Percentiles rank a stretch among this genome's conserved stretches.
Evolutionary conservation across 1,140 invertebrate species (phyloP).

Genomic region (Arion vulgaris): DNA sequence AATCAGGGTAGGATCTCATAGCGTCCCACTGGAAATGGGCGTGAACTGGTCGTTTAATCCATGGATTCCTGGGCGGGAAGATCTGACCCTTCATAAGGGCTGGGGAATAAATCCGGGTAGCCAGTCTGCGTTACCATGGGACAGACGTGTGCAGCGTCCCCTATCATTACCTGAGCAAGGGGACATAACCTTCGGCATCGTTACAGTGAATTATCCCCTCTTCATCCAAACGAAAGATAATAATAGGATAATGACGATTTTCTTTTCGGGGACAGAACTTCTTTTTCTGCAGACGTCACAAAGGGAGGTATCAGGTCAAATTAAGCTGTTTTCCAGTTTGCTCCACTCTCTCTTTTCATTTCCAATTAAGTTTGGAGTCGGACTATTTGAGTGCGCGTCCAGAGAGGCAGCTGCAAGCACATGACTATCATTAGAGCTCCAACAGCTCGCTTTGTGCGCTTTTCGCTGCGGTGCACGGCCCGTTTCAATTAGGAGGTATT

Average conservation of each 20-base stretch:
- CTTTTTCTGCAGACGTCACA: conserved; percentile 19
- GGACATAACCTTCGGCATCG: conserved; percentile 21
- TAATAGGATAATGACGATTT: conserved; percentile 29
- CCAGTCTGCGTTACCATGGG: neutral
- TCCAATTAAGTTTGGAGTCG: conserved; percentile 22
- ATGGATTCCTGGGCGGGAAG: neutral
- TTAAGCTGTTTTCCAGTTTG: conserved; percentile 36
- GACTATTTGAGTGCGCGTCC: neutral
- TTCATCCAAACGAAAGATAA: neutral
- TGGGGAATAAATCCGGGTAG: conserved; percentile 28
- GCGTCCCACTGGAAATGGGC: neutral
- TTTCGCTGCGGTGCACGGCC: conserved; percentile 11
- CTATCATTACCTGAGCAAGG: conserved; percentile 32
- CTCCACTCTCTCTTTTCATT: conserved; percentile 19
- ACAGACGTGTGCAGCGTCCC: conserved; percentile 8
- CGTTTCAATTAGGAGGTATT: conserved; percentile 22
- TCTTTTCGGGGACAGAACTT: neutral
- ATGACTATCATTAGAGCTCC: conserved; percentile 1
- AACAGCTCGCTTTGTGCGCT: conserved; percentile 14
- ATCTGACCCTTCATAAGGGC: conserved; percentile 20
- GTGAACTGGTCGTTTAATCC: conserved; percentile 9
- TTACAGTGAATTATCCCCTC: conserved; percentile 36
- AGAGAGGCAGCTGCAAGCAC: conserved; percentile 2
- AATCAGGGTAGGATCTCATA: neutral
- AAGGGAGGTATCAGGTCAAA: conserved; percentile 18